phyloP scores from a whole-genome alignment of 92 coral and sea anemone genomes.

The Virgularia gustaviana region DNA sequence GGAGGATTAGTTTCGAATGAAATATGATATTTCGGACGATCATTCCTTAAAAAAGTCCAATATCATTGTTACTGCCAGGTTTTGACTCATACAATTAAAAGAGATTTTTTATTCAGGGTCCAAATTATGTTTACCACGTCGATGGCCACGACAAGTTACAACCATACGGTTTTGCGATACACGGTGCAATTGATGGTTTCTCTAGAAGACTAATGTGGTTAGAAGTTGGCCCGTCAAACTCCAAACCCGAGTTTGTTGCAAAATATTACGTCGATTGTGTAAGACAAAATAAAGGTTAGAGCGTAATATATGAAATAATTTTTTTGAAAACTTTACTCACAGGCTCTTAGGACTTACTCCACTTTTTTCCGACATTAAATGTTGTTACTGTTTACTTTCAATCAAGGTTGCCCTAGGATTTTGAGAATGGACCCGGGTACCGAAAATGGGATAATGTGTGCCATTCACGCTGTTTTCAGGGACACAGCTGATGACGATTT shows the following conservation, averaged over 20 bases:
- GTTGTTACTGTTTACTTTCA: too few relatives aligned
- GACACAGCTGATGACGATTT: slow-evolving; percentile 26
- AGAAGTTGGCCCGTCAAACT: slow-evolving; percentile 9
- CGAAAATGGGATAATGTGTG: slow-evolving; percentile 31
- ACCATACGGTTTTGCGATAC: not conserved
- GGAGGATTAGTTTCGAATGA: too few relatives aligned
- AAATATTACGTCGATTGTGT: slow-evolving; percentile 18
- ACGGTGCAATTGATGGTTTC: not conserved
- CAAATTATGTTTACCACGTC: slow-evolving; percentile 12
- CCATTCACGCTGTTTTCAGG: slow-evolving; percentile 32
- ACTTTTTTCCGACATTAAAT: too few relatives aligned
- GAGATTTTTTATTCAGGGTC: not conserved
- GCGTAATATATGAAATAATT: too few relatives aligned
- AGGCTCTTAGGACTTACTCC: too few relatives aligned
- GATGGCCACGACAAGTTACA: slow-evolving; percentile 3
- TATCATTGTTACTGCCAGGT: too few relatives aligned
- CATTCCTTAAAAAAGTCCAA: too few relatives aligned
- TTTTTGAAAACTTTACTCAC: too few relatives aligned
- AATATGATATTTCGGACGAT: too few relatives aligned
- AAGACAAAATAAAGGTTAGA: slow-evolving; percentile 3
- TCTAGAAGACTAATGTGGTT: not conserved
- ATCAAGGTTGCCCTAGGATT: slow-evolving; percentile 29
- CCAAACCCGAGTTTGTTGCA: not conserved
- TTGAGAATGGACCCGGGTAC: slow-evolving; percentile 32
- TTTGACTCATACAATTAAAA: too few relatives aligned